These are phyloP conservation scores for Psophia crepitans DNA, from an alignment of 2,113 vertebrate species.

Conservation along the genomic window DNA sequence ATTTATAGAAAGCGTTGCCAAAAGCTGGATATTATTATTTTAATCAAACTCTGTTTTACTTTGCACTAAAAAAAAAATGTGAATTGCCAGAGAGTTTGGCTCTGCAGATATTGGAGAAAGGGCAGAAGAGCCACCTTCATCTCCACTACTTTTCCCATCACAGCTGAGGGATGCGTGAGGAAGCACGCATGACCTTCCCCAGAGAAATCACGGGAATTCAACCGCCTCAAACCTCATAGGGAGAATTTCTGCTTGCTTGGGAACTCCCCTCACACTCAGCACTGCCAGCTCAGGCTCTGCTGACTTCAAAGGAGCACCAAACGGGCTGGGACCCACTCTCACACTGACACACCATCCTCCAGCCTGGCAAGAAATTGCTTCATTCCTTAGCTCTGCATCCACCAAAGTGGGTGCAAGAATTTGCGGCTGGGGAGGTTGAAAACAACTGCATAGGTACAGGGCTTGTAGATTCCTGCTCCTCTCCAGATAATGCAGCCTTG, in stretches of 20 bases:
- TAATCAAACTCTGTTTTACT: conserved; percentile 36
- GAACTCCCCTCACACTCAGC: background rate
- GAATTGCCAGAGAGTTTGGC: conserved; percentile 7
- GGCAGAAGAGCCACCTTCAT: background rate
- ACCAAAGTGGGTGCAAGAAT: background rate
- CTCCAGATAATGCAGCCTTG: background rate
- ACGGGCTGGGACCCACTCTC: background rate
- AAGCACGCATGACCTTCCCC: background rate
- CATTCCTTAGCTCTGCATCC: background rate
- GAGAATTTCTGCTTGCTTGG: background rate
- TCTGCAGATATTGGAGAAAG: background rate
- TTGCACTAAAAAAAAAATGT: background rate
- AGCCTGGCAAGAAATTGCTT: background rate
- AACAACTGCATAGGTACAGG: background rate
- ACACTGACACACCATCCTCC: fast-evolving
- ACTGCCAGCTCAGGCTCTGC: background rate
- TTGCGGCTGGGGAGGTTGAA: background rate
- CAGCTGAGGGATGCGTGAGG: background rate
- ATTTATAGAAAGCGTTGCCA: conserved; percentile 51
- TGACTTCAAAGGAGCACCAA: conserved; percentile 16
- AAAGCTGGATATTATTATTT: conserved; percentile 59
- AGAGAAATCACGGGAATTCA: conserved; percentile 4
- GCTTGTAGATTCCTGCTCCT: background rate
- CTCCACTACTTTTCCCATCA: background rate
- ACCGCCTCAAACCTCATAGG: background rate